Conservation (phyloP, 2,797 vertebrate species). For the Semaprochilodus insignis region DNA sequence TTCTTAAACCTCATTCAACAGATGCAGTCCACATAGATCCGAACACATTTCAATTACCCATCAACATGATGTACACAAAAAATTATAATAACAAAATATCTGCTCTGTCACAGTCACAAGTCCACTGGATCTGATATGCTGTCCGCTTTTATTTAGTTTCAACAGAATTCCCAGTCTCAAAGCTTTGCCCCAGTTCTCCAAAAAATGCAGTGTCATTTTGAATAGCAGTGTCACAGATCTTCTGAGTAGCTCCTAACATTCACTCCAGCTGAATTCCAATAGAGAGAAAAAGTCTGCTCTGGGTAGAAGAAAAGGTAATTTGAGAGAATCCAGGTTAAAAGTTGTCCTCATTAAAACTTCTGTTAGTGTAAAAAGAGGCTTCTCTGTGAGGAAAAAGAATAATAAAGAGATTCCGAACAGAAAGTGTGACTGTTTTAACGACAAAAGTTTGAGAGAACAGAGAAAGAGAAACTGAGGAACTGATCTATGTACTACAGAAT, state of each 20-base stretch:
- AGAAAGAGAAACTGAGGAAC: too few species aligned
- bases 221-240: background rate
- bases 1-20: slow-evolving; percentile 13
- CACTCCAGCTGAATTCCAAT: background rate
- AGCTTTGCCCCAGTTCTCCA: slow-evolving; percentile 49
- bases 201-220: slow-evolving; percentile 59
- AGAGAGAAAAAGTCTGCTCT: slow-evolving; percentile 4
- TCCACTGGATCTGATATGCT: slow-evolving; percentile 28
- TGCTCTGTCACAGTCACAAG: slow-evolving; percentile 26
- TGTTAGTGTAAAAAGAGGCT: background rate
- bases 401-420: background rate
- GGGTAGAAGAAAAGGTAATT: background rate
- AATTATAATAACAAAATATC: slow-evolving; percentile 8
- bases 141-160: slow-evolving; percentile 27
- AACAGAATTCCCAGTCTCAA: slow-evolving; percentile 56
- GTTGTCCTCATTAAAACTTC: background rate
- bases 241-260: slow-evolving; percentile 4
- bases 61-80: slow-evolving; percentile 2
- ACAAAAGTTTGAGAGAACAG: background rate
- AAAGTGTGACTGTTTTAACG: background rate
- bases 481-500: background rate
- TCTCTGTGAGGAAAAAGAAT: background rate
- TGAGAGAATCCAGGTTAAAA: slow-evolving; percentile 15
- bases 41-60: slow-evolving; percentile 1
- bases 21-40: slow-evolving; percentile 2